Evolutionary conservation across 2,797 vertebrate species (phyloP).

Genomic region (Champsocephalus esox): DNA sequence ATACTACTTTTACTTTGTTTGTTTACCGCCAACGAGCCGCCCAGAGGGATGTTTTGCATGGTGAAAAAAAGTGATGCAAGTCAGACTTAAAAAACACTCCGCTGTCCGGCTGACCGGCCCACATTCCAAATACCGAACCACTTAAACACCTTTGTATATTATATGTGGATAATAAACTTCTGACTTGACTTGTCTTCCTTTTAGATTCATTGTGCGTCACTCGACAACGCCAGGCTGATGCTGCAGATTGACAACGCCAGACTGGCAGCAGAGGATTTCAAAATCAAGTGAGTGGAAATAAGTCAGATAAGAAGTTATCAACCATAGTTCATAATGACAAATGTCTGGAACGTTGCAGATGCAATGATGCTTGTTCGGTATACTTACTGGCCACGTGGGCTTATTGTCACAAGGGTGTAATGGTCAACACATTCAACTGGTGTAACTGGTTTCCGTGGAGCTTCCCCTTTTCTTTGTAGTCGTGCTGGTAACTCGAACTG

Average conservation of each 20-base stretch:
- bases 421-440: conserved; percentile 50
- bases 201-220: conserved; percentile 72
- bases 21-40: not conserved
- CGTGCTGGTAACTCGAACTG: conserved; percentile 2
- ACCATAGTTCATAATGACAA: not conserved
- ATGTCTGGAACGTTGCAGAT: not conserved
- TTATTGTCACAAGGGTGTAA: not conserved
- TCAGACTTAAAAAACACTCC: not conserved
- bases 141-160: not conserved
- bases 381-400: conserved; percentile 6
- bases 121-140: not conserved
- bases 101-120: not conserved
- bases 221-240: conserved; percentile 76
- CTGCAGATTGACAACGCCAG: conserved; percentile 85
- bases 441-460: conserved; percentile 49
- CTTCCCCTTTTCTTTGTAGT: not conserved
- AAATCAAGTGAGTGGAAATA: conserved; percentile 78
- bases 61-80: conserved; percentile 1
- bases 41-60: not conserved
- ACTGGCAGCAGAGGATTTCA: conserved; percentile 85
- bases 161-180: not conserved
- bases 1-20: not conserved
- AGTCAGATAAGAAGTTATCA: not conserved
- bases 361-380: not conserved
- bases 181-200: conserved; percentile 3